Percentiles rank a stretch among this genome's conserved stretches.
Conservation (phyloP, 1,140 invertebrate genomes). For the Drosophila mayri region DNA sequence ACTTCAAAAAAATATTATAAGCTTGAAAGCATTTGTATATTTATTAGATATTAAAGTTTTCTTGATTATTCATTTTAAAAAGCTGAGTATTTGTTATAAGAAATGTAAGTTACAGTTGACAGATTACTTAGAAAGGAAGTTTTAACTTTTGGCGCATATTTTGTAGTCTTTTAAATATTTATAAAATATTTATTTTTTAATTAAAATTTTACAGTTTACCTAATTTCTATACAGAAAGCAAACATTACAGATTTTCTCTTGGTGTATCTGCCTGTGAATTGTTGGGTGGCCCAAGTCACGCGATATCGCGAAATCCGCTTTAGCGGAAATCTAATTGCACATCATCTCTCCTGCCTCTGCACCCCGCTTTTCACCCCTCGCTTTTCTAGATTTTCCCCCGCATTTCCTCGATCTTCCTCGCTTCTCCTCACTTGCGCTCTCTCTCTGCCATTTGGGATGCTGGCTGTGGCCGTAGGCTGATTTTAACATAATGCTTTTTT, state of each 20-base stretch:
- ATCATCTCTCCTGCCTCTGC: constrained; percentile 60
- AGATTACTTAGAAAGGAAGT: background rate
- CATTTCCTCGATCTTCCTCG: constrained; percentile 10
- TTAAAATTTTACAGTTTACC: background rate
- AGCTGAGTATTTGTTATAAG: background rate
- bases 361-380: background rate
- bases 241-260: background rate
- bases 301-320: constrained; percentile 83
- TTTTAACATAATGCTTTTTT: constrained; percentile 84
- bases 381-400: background rate
- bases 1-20: background rate
- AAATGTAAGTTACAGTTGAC: background rate
- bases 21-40: background rate
- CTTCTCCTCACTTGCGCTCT: background rate
- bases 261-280: constrained; percentile 53
- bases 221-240: background rate
- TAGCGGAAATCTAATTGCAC: constrained; percentile 83
- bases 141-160: background rate
- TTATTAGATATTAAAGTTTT: background rate
- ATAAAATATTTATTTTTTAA: background rate
- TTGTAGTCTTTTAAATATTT: no score
- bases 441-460: constrained; percentile 30
- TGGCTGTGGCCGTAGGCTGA: constrained; percentile 75
- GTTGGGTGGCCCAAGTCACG: constrained; percentile 71
- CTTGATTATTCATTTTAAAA: background rate